Base-by-base conservation (phyloP, 2,113 vertebrate species). In the Pachypanchax playfairii region DNA sequence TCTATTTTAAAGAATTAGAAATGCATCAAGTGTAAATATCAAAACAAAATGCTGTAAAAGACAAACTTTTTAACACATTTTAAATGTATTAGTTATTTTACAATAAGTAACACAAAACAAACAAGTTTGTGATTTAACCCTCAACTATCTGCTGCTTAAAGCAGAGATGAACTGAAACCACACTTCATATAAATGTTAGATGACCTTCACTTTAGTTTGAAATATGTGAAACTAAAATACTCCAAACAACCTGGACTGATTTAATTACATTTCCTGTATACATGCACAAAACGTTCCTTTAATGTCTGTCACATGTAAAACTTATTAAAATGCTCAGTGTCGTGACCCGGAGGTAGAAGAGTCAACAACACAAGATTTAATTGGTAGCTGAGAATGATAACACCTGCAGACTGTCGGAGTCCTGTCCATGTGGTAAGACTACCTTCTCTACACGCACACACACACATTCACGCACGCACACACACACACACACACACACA, bases 361-460 rank as follows among this genome's bases (percentile, higher is more conserved):
- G 87, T 79, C 92, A 93, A 92, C 90, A 77, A 93, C 91, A 91
- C 51, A 82, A 78, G 88, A 89, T 90, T 61, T 95, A 94, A 94
- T 90, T 91, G 93, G 90, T 92, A 93, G 92, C 90, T 92, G 90
- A 91, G 93, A 94, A 91, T 74, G 92, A 87, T 91, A 94, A 93
- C 93, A 94, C 93, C 93, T 94, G 92, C 88, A 86, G 91, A 90
- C 89, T 92, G 87, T 90, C 93, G 84, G 78, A 84, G 85, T 92
- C 91, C 91, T 90, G 91, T 91, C 91, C 88, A 87, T 92, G 91
- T 92, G 92, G 91, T 92, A 87, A 89, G 89, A 90, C 90, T 88
- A 84, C 93, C 93, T 93, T 93, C 90, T 92, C 10, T 25, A 43
- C 58, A 20, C 29, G 39, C 73, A 52, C 65, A 51, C 51, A 62